Evolutionary conservation across 2,797 vertebrate species (phyloP).

Genomic region (Dallia pectoralis): DNA sequence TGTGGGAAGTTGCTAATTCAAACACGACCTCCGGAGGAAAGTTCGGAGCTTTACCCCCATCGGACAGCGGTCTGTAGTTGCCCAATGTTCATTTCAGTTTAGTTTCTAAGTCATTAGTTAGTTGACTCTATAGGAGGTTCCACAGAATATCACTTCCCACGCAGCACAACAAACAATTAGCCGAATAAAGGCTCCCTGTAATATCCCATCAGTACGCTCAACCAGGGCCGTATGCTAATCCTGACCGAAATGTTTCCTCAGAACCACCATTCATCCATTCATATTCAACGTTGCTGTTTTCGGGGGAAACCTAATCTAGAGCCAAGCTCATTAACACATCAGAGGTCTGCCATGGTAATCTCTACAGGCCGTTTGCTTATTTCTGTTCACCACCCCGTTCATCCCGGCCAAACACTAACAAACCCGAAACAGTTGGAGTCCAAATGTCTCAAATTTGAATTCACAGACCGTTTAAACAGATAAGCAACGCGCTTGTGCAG

Average conservation of each 20-base stretch:
- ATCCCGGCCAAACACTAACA: conserved; percentile 70
- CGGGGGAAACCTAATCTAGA: conserved; percentile 50
- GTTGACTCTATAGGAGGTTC: background rate
- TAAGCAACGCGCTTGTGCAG: conserved; percentile 60
- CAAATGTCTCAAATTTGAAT: conserved; percentile 71
- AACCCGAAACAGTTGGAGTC: conserved; percentile 67
- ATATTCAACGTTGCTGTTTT: conserved; percentile 45
- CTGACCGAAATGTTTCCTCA: conserved; percentile 50
- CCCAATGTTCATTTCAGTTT: conserved; percentile 43
- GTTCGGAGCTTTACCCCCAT: conserved; percentile 18
- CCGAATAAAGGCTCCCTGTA: background rate
- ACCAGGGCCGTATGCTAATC: conserved; percentile 49
- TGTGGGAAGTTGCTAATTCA: conserved; percentile 55
- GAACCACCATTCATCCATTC: conserved; percentile 12
- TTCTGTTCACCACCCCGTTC: conserved; percentile 62
- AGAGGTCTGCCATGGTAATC: conserved; percentile 67
- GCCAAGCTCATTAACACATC: conserved; percentile 78
- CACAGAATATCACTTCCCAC: conserved; percentile 7
- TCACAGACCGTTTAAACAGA: conserved; percentile 74
- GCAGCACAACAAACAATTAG: conserved; percentile 31
- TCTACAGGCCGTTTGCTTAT: conserved; percentile 74
- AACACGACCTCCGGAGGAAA: conserved; percentile 44
- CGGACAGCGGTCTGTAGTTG: conserved; percentile 45
- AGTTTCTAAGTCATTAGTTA: conserved; percentile 26
- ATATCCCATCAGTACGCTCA: conserved; percentile 10